Evolutionary conservation across 2,888 invertebrate species (phyloP).

Genomic region (Gymnoscelis rufifasciata): DNA sequence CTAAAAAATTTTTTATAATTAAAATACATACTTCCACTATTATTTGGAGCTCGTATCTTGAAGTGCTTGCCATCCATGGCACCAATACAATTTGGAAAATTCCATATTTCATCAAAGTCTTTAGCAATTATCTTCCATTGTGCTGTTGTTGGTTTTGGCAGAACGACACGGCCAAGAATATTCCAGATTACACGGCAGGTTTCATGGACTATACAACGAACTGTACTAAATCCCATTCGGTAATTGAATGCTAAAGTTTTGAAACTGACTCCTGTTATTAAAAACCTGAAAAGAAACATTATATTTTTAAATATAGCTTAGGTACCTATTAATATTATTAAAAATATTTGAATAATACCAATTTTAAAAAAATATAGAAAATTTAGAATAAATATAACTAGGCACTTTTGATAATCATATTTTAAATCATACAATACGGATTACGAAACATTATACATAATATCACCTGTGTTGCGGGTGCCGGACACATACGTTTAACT

Average conservation of each 20-base stretch:
- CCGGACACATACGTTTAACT: too few species aligned
- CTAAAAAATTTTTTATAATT: slow-evolving; percentile 30
- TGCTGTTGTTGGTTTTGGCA: slow-evolving; percentile 13
- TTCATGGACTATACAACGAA: slow-evolving; percentile 33
- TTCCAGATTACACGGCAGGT: slow-evolving; percentile 36
- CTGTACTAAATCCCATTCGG: slow-evolving; percentile 32
- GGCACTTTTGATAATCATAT: too few species aligned
- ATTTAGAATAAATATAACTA: too few species aligned
- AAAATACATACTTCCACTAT: slow-evolving; percentile 25
- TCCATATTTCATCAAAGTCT: slow-evolving; percentile 14
- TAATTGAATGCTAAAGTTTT: slow-evolving; percentile 33
- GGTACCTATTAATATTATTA: too few species aligned
- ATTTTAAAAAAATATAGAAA: too few species aligned
- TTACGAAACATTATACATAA: too few species aligned
- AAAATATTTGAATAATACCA: too few species aligned
- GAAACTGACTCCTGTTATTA: slow-evolving; percentile 31
- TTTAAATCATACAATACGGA: too few species aligned
- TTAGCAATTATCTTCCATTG: slow-evolving; percentile 12
- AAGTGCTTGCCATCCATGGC: slow-evolving; percentile 2
- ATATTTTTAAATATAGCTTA: too few species aligned
- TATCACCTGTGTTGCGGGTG: too few species aligned
- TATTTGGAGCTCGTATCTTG: slow-evolving; percentile 19
- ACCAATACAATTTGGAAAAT: slow-evolving; percentile 14
- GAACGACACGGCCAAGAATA: slow-evolving; percentile 16
- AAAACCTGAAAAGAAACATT: slow-evolving; percentile 33